Conservation (phyloP, 1,140 invertebrate genomes). For the Drosophila trapezifrons region DNA sequence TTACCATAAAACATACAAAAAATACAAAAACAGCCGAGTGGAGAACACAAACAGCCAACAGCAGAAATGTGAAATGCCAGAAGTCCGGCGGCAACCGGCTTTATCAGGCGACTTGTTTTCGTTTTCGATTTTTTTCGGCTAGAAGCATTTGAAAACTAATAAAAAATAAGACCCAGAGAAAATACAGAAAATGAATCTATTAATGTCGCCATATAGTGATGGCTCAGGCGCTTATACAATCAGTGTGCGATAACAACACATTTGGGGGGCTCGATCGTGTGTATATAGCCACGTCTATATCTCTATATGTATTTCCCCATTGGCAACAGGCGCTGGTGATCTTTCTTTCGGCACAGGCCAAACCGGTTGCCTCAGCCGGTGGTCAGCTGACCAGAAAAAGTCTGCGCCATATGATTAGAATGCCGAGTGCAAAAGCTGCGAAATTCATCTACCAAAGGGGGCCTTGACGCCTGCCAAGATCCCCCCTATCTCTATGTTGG, state of each 20-base stretch:
- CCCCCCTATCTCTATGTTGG: conserved; percentile 21
- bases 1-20: conserved; percentile 32
- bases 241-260: conserved; percentile 64
- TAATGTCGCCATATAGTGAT: conserved; percentile 13
- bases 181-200: conserved; percentile 49
- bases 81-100: conserved; percentile 40
- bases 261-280: conserved; percentile 75
- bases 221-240: conserved; percentile 61
- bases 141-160: conserved; percentile 45
- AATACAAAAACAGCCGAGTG: conserved; percentile 6
- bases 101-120: conserved; percentile 52
- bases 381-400: conserved; percentile 64
- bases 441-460: conserved; percentile 28
- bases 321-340: conserved; percentile 59
- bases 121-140: conserved; percentile 9
- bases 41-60: conserved; percentile 8
- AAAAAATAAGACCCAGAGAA: conserved; percentile 21
- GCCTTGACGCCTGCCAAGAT: conserved; percentile 28
- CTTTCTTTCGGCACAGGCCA: conserved; percentile 39
- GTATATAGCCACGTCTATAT: conserved; percentile 57
- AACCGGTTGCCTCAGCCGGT: conserved; percentile 49
- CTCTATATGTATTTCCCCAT: conserved; percentile 36
- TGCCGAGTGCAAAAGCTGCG: conserved; percentile 36
- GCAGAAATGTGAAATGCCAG: conserved; percentile 29
- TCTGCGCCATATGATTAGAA: conserved; percentile 71